These are phyloP conservation scores for Alentia gelatinosa DNA, from an alignment of 2,888 invertebrate genomes.

Conservation along the genomic window DNA sequence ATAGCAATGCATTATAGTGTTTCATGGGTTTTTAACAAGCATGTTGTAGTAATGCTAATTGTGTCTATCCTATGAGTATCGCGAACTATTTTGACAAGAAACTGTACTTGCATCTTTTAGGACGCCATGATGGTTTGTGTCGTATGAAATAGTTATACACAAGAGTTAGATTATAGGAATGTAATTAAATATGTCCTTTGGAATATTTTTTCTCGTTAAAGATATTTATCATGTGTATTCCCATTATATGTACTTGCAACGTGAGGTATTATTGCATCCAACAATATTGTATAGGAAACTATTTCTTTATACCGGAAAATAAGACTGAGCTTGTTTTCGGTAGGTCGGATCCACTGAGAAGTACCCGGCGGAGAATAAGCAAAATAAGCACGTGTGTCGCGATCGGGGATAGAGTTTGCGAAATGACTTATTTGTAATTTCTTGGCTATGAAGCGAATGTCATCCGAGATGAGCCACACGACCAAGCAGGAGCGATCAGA, in stretches of 20 bases:
- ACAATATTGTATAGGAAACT: neutral
- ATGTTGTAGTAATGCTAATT: too few relatives aligned
- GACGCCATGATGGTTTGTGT: neutral
- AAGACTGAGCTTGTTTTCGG: neutral
- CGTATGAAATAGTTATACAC: neutral
- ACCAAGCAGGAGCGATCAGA: conserved; percentile 6
- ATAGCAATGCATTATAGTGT: too few relatives aligned
- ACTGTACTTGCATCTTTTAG: too few relatives aligned
- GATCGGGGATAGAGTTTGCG: neutral
- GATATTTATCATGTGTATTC: too few relatives aligned
- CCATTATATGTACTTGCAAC: too few relatives aligned
- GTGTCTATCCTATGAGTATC: too few relatives aligned
- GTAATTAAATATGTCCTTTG: neutral
- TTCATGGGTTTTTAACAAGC: too few relatives aligned
- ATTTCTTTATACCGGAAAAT: neutral
- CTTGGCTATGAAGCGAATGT: neutral
- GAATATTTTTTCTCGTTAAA: neutral
- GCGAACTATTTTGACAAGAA: too few relatives aligned
- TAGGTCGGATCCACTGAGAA: neutral
- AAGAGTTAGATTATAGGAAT: neutral
- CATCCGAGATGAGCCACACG: neutral
- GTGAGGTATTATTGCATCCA: too few relatives aligned
- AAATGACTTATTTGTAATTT: neutral
- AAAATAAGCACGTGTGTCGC: neutral
- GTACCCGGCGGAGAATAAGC: too few relatives aligned